Evolutionary conservation across 2,113 vertebrate species (phyloP), one percentile per base, ranked within the genome.

Genomic region (Caretta caretta): DNA sequence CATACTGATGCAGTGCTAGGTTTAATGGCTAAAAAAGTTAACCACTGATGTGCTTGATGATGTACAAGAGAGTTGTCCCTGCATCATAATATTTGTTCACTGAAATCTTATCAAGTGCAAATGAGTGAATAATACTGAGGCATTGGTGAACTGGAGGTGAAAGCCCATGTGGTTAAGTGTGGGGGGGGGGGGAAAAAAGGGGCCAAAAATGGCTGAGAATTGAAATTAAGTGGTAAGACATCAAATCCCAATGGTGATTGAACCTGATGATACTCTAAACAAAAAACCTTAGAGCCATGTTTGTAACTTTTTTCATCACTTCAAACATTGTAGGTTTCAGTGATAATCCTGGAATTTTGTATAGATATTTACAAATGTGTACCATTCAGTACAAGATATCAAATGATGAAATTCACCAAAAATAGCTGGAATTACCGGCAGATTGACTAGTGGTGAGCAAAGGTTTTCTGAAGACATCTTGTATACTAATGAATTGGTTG

Each of bases 371-470:
- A 69, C 20, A 81, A 80, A 27, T 1, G 0, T 6, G 0, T 10
- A 8, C 0, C 0, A 80, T 82, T 78, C 6, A 24, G 13, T 48
- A 4, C 75, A 94, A 87, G 98, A 90, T 98, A 97, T 98, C 98
- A 97, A 1, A 29, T 98, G 98, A 98, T 98, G 98, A 98, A 93
- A 98, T 96, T 25, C 92, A 98, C 97, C 85, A 50, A 97, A 96
- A 97, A 56, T 94, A 97, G 98, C 98, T 99, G 99, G 99, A 99
- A 99, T 99, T 99, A 99, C 99, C 99, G 98, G 93, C 99, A 99
- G 99, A 99, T 98, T 98, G 98, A 94, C 38, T 94, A 93, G 98
- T 99, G 99, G 97, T 99, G 99, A 99, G 57, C 22, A 88, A 90
- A 5, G 95, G 98, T 98, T 99, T 99, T 98, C 99, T 99, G 99